A percentile compares a stretch with the other conserved stretches of the same genome.
Evolutionary conservation across 2,113 vertebrate species (phyloP).

Genomic region (Cyphomyrus plagiostoma): DNA sequence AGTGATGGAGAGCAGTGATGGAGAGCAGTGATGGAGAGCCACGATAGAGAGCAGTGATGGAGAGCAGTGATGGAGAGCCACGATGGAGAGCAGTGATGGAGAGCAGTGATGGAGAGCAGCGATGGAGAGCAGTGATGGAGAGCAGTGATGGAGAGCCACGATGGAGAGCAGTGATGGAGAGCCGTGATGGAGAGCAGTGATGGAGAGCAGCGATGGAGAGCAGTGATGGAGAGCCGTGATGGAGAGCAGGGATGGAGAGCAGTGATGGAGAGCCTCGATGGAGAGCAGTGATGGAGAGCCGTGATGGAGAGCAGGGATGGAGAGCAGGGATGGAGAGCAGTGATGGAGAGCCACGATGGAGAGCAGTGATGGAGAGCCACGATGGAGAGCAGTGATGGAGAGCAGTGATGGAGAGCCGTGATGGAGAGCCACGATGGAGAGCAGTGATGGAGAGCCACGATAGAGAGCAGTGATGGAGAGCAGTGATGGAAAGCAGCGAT

Average conservation of each 20-base stretch:
- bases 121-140: too few species aligned
- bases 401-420: not conserved
- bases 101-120: too few species aligned
- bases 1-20: not conserved
- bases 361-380: not conserved
- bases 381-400: not conserved
- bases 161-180: not conserved
- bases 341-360: not conserved
- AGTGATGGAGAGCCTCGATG: not conserved
- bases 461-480: not conserved
- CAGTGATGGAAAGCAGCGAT: too few species aligned
- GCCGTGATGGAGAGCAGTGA: too few species aligned
- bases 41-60: too few species aligned
- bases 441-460: not conserved
- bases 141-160: too few species aligned
- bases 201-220: not conserved
- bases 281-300: not conserved
- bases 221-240: not conserved
- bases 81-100: too few species aligned
- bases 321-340: not conserved
- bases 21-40: not conserved
- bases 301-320: too few species aligned
- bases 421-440: not conserved
- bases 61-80: too few species aligned
- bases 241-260: too few species aligned